Evolutionary conservation across 2,113 vertebrate species (phyloP).

Genomic region (Peromyscus polionotus): DNA sequence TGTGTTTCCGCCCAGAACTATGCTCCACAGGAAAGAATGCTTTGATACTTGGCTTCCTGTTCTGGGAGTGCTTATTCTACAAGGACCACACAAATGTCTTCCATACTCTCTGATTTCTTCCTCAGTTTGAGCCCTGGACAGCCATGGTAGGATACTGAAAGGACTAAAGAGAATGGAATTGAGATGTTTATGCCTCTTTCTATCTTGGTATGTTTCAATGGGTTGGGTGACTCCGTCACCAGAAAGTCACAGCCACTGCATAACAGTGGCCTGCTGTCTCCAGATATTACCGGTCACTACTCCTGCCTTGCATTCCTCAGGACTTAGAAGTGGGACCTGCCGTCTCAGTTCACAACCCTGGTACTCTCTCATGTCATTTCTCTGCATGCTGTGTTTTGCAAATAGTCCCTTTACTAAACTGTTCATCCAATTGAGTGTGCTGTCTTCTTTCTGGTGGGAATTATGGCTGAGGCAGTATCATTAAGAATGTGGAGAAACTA

Average conservation of each 20-base stretch:
- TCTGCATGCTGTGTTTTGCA: background rate
- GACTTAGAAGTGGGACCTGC: background rate
- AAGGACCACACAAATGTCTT: background rate
- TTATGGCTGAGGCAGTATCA: background rate
- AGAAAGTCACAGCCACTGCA: background rate
- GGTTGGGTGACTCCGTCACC: background rate
- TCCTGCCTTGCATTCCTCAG: background rate
- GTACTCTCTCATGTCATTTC: background rate
- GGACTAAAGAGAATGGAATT: background rate
- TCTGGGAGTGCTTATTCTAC: background rate
- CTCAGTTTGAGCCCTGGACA: background rate
- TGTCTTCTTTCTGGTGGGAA: background rate
- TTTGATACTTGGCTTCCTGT: background rate
- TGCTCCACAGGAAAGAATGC: background rate
- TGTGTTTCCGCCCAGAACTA: background rate
- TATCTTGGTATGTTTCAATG: background rate
- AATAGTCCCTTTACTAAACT: background rate
- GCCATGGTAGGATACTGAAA: background rate
- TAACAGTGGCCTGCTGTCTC: background rate
- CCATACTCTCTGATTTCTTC: background rate
- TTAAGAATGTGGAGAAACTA: background rate
- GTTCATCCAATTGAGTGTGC: background rate
- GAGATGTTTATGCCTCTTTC: background rate
- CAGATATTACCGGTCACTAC: background rate
- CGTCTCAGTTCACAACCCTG: background rate